Evolutionary conservation across 2,113 vertebrate species (phyloP), one percentile per base, ranked within the genome.

Genomic region (Hucho hucho): DNA sequence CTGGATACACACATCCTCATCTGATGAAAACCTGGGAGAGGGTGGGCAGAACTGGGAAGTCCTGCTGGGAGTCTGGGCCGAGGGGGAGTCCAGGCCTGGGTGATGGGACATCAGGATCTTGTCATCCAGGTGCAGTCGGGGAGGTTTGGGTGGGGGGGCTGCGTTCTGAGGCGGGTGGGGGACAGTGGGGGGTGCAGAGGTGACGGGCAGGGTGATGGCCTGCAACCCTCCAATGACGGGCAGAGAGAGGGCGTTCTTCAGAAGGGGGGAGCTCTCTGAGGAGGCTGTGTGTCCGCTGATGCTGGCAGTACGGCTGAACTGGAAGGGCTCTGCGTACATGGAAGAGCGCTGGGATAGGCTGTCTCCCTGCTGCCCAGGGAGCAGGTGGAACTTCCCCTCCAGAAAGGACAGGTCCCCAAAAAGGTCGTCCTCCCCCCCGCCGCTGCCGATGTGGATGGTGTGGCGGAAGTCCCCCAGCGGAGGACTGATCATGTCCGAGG

Each of bases 371-470:
- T 89, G 86, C 1, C 93, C 88, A 0, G 95, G 95, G 18, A 96
- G 88, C 25, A 96, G 92, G 68, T 95, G 94, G 16, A 95, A 90
- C 72, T 95, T 95, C 61, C 95, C 95, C 70, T 94, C 94, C 1
- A 96, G 91, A 89, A 96, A 96, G 68, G 95, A 96, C 67, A 96
- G 87, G 88, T 96, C 95, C 0, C 95, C 95, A 0, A 96, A 96
- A 22, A 89, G 83, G 89, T 96, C 94, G 0, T 76, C 37, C 18
- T 90, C 81, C 0, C 95, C 95, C 0, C 92, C 90, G 0, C 91
- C 92, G 0, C 91, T 94, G 63, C 95, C 95, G 0, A 96, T 90
- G 72, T 96, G 95, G 24, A 96, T 96, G 18, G 95, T 95, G 86
- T 96, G 95, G 0, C 95, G 83, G 87, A 96, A 96, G 64, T 96